Base-by-base conservation (phyloP, 2,113 vertebrate genomes). In the Indicator indicator region DNA sequence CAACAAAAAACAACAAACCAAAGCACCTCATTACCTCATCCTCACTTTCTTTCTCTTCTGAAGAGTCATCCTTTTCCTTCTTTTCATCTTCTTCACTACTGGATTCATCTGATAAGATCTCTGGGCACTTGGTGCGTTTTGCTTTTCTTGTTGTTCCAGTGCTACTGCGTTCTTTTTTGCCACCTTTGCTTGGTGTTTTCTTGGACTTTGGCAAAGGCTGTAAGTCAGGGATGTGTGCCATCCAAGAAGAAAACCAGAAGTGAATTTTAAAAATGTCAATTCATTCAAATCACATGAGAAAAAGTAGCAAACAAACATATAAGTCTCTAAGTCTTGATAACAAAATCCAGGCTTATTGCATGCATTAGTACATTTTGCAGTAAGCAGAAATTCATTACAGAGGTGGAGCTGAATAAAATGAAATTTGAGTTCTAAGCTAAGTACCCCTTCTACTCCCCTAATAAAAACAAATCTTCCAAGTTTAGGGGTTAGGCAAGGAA, bases 71-170 rank as follows among this genome's bases (percentile, higher is more conserved):
- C 62, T 98, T 97, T 42, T 98, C 98, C 5, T 99, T 98, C 42
- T 98, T 98, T 21, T 98, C 98, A 64, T 98, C 98, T 83, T 98
- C 98, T 44, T 99, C 99, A 69, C 98, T 99, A 96, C 99, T 99
- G 20, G 99, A 99, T 90, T 99, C 99, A 97, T 98, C 98, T 80
- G 98, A 99, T 86, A 99, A 98, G 68, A 99, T 99, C 81, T 99
- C 99, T 82, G 98, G 99, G 93, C 98, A 99, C 92, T 99, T 99
- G 85, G 98, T 98, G 6, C 95, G 88, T 85, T 98, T 99, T 83
- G 97, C 98, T 94, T 99, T 99, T 59, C 98, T 98, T 95, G 89
- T 95, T 92, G 79, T 97, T 96, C 97, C 98, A 95, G 98, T 97
- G 85, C 98, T 98, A 76, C 95, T 98, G 27, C 98, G 97, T 68